These are phyloP conservation scores for Paedocypris micromegethes DNA, from an alignment of 2,797 vertebrate species.

Conservation along the genomic window DNA sequence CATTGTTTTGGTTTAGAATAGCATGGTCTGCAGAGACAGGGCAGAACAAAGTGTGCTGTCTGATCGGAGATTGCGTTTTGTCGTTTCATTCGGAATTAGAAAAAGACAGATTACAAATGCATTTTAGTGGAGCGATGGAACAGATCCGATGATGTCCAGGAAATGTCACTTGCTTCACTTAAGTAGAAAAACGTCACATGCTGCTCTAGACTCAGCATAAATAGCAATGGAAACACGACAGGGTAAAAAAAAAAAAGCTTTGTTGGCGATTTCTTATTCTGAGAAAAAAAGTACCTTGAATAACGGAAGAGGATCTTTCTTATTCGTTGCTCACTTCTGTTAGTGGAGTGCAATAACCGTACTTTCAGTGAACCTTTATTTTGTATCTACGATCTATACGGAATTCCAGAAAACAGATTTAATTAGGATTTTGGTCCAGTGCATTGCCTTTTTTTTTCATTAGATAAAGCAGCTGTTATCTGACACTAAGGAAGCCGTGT, in stretches of 20 bases:
- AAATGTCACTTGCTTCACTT: too few species aligned
- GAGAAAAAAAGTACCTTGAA: not conserved
- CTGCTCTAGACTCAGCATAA: not conserved
- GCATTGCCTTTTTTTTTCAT: slow-evolving; percentile 25
- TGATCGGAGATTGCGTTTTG: slow-evolving; percentile 10
- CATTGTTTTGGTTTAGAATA: slow-evolving; percentile 34
- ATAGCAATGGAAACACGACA: not conserved
- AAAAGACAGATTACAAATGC: not conserved
- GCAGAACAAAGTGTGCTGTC: slow-evolving; percentile 29
- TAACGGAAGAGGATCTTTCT: slow-evolving; percentile 12
- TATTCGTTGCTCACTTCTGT: slow-evolving; percentile 8
- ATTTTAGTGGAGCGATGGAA: not conserved
- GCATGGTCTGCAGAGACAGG: slow-evolving; percentile 25
- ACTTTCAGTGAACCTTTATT: slow-evolving; percentile 2
- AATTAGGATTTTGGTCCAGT: slow-evolving; percentile 20
- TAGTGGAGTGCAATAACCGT: slow-evolving; percentile 1
- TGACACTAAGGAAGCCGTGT: slow-evolving; percentile 3
- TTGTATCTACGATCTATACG: slow-evolving; percentile 3
- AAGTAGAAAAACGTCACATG: too few species aligned
- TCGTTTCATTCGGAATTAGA: not conserved
- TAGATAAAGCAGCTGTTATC: slow-evolving; percentile 30
- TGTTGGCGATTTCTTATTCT: not conserved
- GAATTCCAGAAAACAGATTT: slow-evolving; percentile 15
- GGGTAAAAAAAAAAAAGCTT: not conserved
- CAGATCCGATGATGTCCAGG: too few species aligned